Base-by-base conservation (phyloP, 2,113 vertebrate genomes). In the Anarhynchus alexandrinus region DNA sequence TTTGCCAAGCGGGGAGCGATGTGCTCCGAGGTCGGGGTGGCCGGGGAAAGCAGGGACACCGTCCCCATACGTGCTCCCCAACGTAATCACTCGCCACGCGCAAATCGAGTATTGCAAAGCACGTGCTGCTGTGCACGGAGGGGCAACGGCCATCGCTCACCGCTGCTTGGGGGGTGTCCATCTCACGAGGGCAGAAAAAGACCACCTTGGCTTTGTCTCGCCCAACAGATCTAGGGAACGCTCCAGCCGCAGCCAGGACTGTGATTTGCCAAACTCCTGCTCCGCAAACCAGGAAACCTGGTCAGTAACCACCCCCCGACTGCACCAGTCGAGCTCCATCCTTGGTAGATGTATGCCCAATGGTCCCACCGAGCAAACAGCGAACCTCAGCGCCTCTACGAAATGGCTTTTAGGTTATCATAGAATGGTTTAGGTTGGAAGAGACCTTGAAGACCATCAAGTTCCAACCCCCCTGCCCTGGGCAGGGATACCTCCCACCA, bases 11-110 rank as follows among this genome's bases (percentile, higher is more conserved):
- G 11, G 49, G 49, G 22, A 51, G 49, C 49, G 7, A 11, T 4
- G 47, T 4, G 58, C 40, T 64, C 14, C 1, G 9, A 40, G 74
- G 74, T 22, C 6, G 1, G 14, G 25, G 59, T 8, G n/a, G 42
- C 25, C 8, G 5, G 6, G 4, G 43, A 36, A 52, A 26, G 25
- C 1, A 1, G 80, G 66, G n/a, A 54, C 5, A 8, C 32, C 5
- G 1, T n/a, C 30, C 16, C 51, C 26, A 8, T 0, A 7, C 5
- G 22, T 16, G 17, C 13, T 12, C 25, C 5, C 30, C 12, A 6
- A 21, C 5, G 2, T 3, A 8, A 18, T 18, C 11, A 0, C 25
- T 7, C 0, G 0, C 79, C 7, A 12, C 12, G 1, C 12, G 38
- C 34, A 15, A 25, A n/a, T 1, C 12, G 13, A 12, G 17, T 7